These are phyloP conservation scores for Paramuricea clavata DNA, from an alignment of 92 coral and sea anemone species.

Conservation along the genomic window DNA sequence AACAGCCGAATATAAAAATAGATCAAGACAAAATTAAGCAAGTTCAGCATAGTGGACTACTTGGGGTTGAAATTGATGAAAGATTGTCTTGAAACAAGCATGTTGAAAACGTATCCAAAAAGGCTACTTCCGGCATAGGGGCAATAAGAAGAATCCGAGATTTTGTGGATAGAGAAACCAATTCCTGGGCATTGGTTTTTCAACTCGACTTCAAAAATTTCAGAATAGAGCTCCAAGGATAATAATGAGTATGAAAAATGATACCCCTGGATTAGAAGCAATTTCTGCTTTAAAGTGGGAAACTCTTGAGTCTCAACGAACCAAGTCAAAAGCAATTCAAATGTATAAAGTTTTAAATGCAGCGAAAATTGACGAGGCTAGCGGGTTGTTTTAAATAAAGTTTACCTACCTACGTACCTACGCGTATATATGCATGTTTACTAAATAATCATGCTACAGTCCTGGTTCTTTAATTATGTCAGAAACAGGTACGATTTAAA, in stretches of 20 bases:
- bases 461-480: too few species aligned
- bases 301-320: too few species aligned
- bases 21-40: slow-evolving; percentile 36
- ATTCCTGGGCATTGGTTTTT: slow-evolving; percentile 54
- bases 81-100: slow-evolving; percentile 51
- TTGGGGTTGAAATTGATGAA: slow-evolving; percentile 66
- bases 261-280: slow-evolving; percentile 48
- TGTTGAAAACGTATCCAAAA: slow-evolving; percentile 38
- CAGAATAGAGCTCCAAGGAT: slow-evolving; percentile 66
- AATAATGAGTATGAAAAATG: slow-evolving; percentile 44
- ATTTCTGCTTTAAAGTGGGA: slow-evolving; percentile 55
- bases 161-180: slow-evolving; percentile 37
- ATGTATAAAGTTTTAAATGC: too few species aligned
- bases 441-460: too few species aligned
- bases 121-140: slow-evolving; percentile 57
- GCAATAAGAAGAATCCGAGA: slow-evolving; percentile 48
- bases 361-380: too few species aligned
- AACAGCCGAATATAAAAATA: slow-evolving; percentile 11
- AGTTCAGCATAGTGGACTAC: slow-evolving; percentile 23
- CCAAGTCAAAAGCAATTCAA: too few species aligned
- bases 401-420: too few species aligned
- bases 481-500: too few species aligned
- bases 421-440: too few species aligned
- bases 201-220: slow-evolving; percentile 60
- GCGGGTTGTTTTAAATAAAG: too few species aligned